Evolutionary conservation across 2,797 vertebrate genomes (phyloP).

Genomic region (Xerus rutilus): DNA sequence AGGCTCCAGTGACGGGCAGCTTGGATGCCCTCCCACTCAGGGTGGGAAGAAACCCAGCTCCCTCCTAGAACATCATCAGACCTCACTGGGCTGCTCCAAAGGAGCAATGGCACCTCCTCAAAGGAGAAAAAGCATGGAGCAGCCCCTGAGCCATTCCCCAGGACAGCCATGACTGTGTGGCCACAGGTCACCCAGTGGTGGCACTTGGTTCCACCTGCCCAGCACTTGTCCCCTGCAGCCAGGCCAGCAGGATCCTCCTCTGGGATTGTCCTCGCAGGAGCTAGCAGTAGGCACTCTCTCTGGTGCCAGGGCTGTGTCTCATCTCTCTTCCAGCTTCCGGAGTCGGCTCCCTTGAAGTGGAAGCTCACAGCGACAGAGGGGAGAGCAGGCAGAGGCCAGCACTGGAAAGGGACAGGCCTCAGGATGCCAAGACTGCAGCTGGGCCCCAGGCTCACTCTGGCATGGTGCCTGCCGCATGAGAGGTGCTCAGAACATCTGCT

Average conservation of each 20-base stretch:
- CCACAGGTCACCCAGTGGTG: neutral
- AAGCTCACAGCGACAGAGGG: neutral
- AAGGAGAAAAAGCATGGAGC: neutral
- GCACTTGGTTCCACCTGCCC: neutral
- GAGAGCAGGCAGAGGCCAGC: neutral
- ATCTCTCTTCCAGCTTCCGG: neutral
- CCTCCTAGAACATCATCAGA: neutral
- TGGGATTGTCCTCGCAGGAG: rapidly evolving
- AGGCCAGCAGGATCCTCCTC: neutral
- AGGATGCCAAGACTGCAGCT: neutral
- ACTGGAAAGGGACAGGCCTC: too few relatives aligned
- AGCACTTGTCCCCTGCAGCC: neutral
- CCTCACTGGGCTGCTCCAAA: neutral
- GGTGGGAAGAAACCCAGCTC: neutral
- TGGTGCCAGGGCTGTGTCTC: neutral
- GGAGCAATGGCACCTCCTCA: neutral
- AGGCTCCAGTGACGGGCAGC: neutral
- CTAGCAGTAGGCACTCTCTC: neutral
- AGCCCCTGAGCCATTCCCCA: neutral
- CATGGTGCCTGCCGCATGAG: rapidly evolving
- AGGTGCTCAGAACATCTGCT: neutral
- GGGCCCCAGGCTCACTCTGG: neutral
- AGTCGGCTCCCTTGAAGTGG: neutral
- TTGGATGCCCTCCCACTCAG: too few relatives aligned
- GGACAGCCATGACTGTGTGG: neutral